Conservation (phyloP, 2,113 vertebrate genomes). For the Myotis davidii region DNA sequence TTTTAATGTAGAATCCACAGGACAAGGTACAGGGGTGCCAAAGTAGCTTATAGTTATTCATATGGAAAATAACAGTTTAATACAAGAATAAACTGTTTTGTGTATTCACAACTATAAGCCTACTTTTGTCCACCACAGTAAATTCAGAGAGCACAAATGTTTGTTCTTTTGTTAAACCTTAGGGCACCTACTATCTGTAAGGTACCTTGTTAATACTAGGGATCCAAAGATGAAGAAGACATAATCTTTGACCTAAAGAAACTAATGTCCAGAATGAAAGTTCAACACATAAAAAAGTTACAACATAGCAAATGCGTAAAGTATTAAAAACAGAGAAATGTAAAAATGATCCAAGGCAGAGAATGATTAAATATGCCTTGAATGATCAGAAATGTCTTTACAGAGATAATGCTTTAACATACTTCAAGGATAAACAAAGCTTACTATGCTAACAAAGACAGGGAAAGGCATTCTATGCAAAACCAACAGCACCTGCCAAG, state of each 20-base stretch:
- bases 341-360: background rate
- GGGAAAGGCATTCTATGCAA: background rate
- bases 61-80: background rate
- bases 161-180: conserved; percentile 35
- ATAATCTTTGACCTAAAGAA: conserved; percentile 3
- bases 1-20: background rate
- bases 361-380: background rate
- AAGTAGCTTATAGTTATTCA: background rate
- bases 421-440: conserved; percentile 4
- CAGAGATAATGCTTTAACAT: background rate
- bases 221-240: background rate
- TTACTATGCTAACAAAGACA: background rate
- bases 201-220: background rate
- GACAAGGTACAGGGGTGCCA: background rate
- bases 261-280: background rate
- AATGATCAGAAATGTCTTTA: conserved; percentile 3
- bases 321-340: background rate
- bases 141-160: background rate
- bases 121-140: background rate
- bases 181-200: background rate
- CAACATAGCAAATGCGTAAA: background rate
- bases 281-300: background rate
- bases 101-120: background rate
- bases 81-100: background rate
- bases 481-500: conserved; percentile 6